A percentile compares a stretch with the other conserved stretches of the same genome.
Conservation (phyloP, 1,140 invertebrate species). For the Triops cancriformis region DNA sequence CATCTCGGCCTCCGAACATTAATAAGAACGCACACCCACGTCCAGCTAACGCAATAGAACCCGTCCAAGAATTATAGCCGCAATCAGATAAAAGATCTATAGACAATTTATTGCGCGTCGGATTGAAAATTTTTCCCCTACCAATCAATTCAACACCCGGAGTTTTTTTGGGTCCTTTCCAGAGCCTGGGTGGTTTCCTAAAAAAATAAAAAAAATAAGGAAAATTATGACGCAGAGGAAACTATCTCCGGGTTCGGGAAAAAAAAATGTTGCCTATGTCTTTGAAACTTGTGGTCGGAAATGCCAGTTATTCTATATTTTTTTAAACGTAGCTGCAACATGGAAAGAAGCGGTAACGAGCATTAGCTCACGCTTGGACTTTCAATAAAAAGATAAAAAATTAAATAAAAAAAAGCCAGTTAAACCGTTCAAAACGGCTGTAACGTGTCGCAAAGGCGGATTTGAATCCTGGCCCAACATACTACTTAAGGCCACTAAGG, state of each 20-base stretch:
- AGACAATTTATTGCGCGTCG: background rate
- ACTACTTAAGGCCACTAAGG: background rate
- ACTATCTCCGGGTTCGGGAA: no score
- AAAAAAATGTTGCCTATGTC: no score
- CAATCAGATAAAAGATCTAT: background rate
- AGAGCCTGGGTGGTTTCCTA: no score
- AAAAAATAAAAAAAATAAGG: no score
- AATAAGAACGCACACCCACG: background rate
- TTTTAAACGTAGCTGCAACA: no score
- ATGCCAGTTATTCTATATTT: no score
- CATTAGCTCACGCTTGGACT: no score
- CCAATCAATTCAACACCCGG: background rate
- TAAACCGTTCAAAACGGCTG: background rate
- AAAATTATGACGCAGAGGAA: no score
- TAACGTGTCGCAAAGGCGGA: background rate
- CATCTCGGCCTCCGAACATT: background rate
- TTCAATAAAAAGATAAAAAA: no score
- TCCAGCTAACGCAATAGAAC: background rate
- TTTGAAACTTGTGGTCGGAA: background rate
- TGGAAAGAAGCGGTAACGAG: no score
- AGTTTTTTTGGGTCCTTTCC: background rate
- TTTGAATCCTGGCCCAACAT: background rate
- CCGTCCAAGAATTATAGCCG: background rate
- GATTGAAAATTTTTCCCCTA: background rate
- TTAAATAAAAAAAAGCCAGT: no score